phyloP scores from a whole-genome alignment of 2,888 invertebrate genomes.

The Tachina lurida region DNA sequence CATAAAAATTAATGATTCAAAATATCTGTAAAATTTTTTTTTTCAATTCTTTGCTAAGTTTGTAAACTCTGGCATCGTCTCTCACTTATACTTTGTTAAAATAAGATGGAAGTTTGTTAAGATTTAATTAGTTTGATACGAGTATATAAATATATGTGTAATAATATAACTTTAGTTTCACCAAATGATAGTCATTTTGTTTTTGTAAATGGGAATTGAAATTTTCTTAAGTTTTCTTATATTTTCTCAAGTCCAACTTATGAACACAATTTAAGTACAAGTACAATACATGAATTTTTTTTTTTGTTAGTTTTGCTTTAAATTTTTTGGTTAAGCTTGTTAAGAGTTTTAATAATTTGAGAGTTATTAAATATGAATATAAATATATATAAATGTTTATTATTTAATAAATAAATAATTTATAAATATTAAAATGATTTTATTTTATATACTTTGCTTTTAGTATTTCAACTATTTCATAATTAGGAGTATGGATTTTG shows the following conservation, averaged over 20 bases:
- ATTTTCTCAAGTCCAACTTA: constrained; percentile 57
- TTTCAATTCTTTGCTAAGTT: background rate
- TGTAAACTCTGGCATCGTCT: background rate
- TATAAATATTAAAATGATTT: constrained; percentile 10
- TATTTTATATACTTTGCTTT: constrained; percentile 16
- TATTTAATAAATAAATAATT: constrained; percentile 26
- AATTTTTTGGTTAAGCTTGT: constrained; percentile 14
- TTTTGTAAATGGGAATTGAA: constrained; percentile 29
- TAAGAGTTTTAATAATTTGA: constrained; percentile 23
- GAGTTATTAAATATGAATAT: constrained; percentile 12
- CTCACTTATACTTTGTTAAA: background rate
- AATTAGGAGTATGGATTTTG: constrained; percentile 27
- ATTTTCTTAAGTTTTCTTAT: constrained; percentile 3
- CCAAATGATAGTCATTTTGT: constrained; percentile 47
- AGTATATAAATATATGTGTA: no score
- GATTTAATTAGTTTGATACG: constrained; percentile 11
- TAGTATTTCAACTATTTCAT: constrained; percentile 50
- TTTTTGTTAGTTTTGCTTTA: constrained; percentile 4
- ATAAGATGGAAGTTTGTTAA: background rate
- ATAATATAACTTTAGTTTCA: background rate
- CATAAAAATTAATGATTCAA: no score
- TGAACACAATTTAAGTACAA: constrained; percentile 67
- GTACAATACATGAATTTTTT: background rate
- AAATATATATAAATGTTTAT: constrained; percentile 33
- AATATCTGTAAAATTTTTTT: background rate